Percentiles rank a stretch among this genome's conserved stretches.
Evolutionary conservation across 2,113 vertebrate species (phyloP).

Genomic region (Rattus rattus): DNA sequence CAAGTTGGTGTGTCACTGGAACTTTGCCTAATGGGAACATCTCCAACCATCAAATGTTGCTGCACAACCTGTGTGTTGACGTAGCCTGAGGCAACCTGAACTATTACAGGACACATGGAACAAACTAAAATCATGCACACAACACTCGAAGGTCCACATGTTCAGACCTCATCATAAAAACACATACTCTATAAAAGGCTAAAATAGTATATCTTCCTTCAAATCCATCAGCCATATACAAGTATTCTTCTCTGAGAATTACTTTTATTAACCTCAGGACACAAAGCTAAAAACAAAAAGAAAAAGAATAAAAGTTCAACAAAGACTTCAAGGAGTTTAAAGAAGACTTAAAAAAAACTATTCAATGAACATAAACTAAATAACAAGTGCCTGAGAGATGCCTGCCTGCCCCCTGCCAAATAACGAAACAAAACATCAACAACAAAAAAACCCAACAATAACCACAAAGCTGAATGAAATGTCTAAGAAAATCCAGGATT

Average conservation of each 20-base stretch:
- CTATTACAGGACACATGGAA: background rate
- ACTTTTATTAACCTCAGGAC: background rate
- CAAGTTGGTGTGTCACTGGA: background rate
- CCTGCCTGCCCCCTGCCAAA: no score
- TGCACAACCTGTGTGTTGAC: no score
- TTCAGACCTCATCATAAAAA: background rate
- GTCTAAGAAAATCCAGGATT: no score
- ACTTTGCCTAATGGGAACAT: background rate
- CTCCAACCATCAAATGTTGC: background rate
- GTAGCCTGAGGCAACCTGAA: background rate
- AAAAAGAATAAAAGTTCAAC: background rate
- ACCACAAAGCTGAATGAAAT: background rate
- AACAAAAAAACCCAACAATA: background rate
- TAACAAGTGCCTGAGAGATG: background rate
- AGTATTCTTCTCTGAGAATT: background rate
- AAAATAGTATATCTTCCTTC: background rate
- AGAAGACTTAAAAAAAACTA: background rate
- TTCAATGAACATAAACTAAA: background rate
- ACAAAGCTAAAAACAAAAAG: background rate
- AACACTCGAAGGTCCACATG: no score
- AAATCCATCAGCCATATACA: background rate
- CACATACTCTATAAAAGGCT: background rate
- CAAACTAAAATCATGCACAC: background rate
- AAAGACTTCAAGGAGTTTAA: background rate
- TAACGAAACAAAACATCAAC: background rate